Percentiles rank a stretch among this genome's conserved stretches.
Conservation (phyloP, 2,113 vertebrate genomes). For the Semicossyphus pulcher region DNA sequence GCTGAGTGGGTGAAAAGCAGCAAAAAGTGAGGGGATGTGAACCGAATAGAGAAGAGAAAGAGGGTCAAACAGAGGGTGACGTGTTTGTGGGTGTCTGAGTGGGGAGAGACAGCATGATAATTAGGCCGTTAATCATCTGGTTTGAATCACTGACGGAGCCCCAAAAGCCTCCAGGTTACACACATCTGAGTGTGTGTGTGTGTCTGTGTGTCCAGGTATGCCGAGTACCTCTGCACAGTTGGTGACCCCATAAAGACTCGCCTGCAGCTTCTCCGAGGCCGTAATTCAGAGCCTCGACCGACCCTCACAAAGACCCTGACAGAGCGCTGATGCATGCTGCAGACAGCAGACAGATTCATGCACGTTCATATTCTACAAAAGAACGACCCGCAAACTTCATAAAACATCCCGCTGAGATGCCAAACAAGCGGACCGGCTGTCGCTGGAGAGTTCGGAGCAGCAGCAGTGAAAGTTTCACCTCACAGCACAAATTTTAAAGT, state of each 20-base stretch:
- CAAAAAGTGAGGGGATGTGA: conserved; percentile 51
- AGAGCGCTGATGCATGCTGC: conserved; percentile 34
- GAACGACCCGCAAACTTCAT: conserved; percentile 41
- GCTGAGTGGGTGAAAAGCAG: conserved; percentile 44
- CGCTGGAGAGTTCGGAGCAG: conserved; percentile 16
- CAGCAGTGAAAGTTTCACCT: conserved; percentile 27
- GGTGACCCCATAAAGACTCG: conserved; percentile 68
- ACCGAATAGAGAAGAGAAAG: conserved; percentile 20
- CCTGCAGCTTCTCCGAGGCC: conserved; percentile 53
- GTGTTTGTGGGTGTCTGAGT: conserved; percentile 30
- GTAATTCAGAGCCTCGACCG: conserved; percentile 58
- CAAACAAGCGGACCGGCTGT: neutral
- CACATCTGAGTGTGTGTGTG: conserved; percentile 45
- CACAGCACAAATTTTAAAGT: neutral
- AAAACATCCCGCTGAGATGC: conserved; percentile 17
- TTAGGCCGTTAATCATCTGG: conserved; percentile 76
- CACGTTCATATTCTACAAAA: conserved; percentile 19
- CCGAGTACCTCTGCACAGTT: conserved; percentile 42
- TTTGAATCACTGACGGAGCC: conserved; percentile 57
- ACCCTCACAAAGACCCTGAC: conserved; percentile 36
- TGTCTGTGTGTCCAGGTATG: conserved; percentile 52
- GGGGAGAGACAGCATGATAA: conserved; percentile 57
- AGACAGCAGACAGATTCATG: conserved; percentile 57
- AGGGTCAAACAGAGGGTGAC: conserved; percentile 66
- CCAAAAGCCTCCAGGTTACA: conserved; percentile 56